These are phyloP conservation scores for Cryptoleucopteryx plumbea DNA, from an alignment of 2,113 vertebrate species.

Conservation along the genomic window DNA sequence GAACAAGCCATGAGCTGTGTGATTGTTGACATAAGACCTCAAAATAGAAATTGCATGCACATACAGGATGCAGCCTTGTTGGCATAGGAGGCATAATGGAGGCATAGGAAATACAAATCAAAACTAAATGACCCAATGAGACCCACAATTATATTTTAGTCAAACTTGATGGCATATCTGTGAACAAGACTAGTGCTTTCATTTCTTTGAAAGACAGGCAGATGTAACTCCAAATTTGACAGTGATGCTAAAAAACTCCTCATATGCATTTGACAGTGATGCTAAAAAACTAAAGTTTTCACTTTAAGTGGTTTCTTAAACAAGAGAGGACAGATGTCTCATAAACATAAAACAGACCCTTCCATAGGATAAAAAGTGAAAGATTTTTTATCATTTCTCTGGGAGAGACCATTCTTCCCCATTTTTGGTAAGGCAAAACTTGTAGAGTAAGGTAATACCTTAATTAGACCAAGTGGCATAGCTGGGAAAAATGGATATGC, in stretches of 20 bases:
- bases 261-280: background rate
- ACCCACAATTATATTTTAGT: background rate
- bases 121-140: background rate
- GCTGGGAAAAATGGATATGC: background rate
- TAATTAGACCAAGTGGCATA: background rate
- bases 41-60: background rate
- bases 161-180: background rate
- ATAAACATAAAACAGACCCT: background rate
- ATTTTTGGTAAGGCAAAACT: background rate
- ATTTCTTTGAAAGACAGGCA: background rate
- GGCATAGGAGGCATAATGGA: background rate
- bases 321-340: background rate
- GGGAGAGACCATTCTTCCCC: background rate
- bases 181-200: background rate
- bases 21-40: background rate
- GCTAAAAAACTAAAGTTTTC: background rate
- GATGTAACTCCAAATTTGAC: background rate
- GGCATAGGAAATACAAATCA: background rate
- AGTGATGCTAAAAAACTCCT: background rate
- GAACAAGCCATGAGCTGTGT: background rate
- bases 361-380: background rate
- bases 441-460: background rate
- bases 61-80: background rate
- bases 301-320: background rate
- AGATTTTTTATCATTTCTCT: background rate